Conservation (phyloP, 2,888 invertebrate genomes). For the Agriopis marginaria region DNA sequence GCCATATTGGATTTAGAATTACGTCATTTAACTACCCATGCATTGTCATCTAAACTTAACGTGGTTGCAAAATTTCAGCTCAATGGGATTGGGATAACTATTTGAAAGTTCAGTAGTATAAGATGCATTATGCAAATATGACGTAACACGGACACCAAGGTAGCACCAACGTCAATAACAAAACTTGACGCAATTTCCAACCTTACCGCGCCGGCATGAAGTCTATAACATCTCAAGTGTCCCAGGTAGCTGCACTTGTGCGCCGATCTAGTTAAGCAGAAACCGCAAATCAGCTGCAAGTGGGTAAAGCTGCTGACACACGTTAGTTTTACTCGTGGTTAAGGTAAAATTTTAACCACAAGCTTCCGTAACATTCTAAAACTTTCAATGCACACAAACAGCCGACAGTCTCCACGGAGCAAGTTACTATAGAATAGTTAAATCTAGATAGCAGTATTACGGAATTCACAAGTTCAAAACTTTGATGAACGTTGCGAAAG, state of each 20-base stretch:
- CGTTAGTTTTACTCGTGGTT: slow-evolving; percentile 62
- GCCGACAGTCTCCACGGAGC: background rate
- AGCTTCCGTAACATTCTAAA: slow-evolving; percentile 43
- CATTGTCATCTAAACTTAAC: too few species aligned
- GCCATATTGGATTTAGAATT: too few species aligned
- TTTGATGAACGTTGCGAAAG: background rate
- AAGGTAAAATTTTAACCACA: slow-evolving; percentile 71
- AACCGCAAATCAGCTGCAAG: slow-evolving; percentile 73
- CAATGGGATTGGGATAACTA: too few species aligned
- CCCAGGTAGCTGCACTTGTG: slow-evolving; percentile 14
- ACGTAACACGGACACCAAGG: background rate
- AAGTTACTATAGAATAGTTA: background rate
- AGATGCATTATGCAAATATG: background rate
- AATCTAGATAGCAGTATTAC: background rate
- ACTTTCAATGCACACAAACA: background rate
- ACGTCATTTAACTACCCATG: too few species aligned
- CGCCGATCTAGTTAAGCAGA: slow-evolving; percentile 42
- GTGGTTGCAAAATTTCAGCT: too few species aligned
- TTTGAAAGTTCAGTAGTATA: too few species aligned
- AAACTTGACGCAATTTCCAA: background rate
- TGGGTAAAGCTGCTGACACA: slow-evolving; percentile 70
- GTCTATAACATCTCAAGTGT: slow-evolving; percentile 28
- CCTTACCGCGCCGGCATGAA: background rate
- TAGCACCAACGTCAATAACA: background rate
- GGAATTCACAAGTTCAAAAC: background rate